phyloP scores from a whole-genome alignment of 2,888 invertebrate species.

The Plagodis pulveraria region DNA sequence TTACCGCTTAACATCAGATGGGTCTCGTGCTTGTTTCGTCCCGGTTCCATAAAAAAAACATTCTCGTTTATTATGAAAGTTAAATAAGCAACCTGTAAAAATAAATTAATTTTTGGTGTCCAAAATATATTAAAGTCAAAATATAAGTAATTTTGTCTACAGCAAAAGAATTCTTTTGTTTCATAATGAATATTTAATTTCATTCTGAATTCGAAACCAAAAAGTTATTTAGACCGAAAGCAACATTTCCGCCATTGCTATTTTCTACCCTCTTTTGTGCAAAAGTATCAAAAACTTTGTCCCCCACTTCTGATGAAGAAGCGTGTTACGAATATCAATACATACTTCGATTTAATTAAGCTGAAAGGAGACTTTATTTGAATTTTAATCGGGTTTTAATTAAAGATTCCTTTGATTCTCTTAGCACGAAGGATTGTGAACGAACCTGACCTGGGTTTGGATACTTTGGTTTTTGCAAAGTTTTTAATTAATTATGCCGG shows the following conservation, averaged over 20 bases:
- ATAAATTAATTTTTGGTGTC: too few relatives aligned
- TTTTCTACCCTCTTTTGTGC: conserved; percentile 4
- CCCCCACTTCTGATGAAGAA: conserved; percentile 11
- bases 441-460: conserved; percentile 19
- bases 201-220: too few relatives aligned
- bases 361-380: conserved; percentile 32
- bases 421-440: conserved; percentile 13
- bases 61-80: too few relatives aligned
- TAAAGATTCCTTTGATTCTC: conserved; percentile 29
- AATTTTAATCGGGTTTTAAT: conserved; percentile 36
- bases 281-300: conserved; percentile 12
- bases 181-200: too few relatives aligned
- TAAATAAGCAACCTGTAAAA: too few relatives aligned
- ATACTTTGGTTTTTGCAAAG: conserved; percentile 16
- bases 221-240: too few relatives aligned
- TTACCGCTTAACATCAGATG: too few relatives aligned
- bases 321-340: conserved; percentile 37
- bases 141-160: too few relatives aligned
- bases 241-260: neutral
- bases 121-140: too few relatives aligned
- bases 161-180: too few relatives aligned
- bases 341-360: conserved; percentile 35
- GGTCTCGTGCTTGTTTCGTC: too few relatives aligned
- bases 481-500: conserved; percentile 14
- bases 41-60: too few relatives aligned